These are phyloP conservation scores for Numenius phaeopus DNA, from an alignment of 2,797 vertebrate genomes.

Conservation along the genomic window DNA sequence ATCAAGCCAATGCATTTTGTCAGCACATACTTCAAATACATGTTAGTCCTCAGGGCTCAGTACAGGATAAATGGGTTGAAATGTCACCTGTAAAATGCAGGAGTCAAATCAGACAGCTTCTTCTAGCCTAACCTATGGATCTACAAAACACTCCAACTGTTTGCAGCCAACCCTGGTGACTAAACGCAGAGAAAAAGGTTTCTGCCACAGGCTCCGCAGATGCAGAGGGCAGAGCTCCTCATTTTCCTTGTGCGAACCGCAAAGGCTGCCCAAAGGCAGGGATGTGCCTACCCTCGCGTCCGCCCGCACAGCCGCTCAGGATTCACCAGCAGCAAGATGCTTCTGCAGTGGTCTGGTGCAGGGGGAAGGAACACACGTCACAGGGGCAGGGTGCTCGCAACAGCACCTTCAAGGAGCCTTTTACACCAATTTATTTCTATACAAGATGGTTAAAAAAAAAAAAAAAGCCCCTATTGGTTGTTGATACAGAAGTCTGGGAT, in stretches of 20 bases:
- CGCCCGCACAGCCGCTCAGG: rapidly evolving
- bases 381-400: constrained; percentile 34
- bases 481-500: constrained; percentile 72
- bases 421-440: constrained; percentile 84
- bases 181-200: not conserved
- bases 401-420: constrained; percentile 78
- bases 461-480: constrained; percentile 67
- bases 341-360: not conserved
- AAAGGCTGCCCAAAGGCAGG: not conserved
- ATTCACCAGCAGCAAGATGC: not conserved
- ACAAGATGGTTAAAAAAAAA: constrained; percentile 79
- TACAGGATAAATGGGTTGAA: not conserved
- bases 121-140: not conserved
- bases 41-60: not conserved
- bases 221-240: not conserved
- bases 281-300: not conserved
- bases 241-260: rapidly evolving
- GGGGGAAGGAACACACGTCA: constrained; percentile 52
- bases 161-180: not conserved
- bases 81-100: not conserved
- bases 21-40: not conserved
- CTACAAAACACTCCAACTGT: not conserved
- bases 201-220: not conserved
- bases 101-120: not conserved
- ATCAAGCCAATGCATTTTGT: not conserved